These are phyloP conservation scores for Nerophis lumbriciformis DNA, from an alignment of 2,113 vertebrate genomes.

Conservation along the genomic window DNA sequence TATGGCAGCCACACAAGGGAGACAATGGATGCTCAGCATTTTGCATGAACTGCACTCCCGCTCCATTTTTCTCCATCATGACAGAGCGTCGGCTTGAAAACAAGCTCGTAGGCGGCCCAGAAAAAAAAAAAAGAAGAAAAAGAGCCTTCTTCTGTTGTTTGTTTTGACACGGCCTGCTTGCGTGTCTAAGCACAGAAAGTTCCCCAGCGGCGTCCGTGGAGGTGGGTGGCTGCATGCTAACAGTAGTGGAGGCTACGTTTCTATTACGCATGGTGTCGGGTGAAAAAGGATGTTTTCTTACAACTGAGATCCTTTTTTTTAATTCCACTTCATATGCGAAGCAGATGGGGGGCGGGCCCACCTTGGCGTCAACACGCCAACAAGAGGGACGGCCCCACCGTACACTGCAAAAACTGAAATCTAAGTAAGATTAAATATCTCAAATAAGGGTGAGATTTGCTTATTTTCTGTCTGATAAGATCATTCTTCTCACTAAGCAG, in stretches of 20 bases:
- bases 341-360: conserved; percentile 51
- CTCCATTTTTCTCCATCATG: conserved; percentile 9
- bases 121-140: neutral
- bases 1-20: conserved; percentile 18
- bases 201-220: conserved; percentile 28
- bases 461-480: no score
- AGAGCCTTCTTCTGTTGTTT: conserved; percentile 14
- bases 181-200: conserved; percentile 15
- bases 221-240: conserved; percentile 48
- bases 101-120: conserved; percentile 20
- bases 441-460: no score
- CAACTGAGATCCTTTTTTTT: conserved; percentile 4
- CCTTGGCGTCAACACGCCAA: conserved; percentile 33
- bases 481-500: no score
- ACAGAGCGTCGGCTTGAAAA: conserved; percentile 16
- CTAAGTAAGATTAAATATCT: no score
- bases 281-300: conserved; percentile 43
- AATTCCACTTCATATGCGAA: conserved; percentile 36
- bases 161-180: conserved; percentile 32
- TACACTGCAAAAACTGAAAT: no score
- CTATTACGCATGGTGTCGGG: conserved; percentile 58
- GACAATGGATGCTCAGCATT: conserved; percentile 26
- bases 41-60: conserved; percentile 21
- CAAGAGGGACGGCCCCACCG: conserved; percentile 23
- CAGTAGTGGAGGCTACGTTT: conserved; percentile 37